phyloP scores from a whole-genome alignment of 2,797 vertebrate species.

The Eidolon dupreanum region DNA sequence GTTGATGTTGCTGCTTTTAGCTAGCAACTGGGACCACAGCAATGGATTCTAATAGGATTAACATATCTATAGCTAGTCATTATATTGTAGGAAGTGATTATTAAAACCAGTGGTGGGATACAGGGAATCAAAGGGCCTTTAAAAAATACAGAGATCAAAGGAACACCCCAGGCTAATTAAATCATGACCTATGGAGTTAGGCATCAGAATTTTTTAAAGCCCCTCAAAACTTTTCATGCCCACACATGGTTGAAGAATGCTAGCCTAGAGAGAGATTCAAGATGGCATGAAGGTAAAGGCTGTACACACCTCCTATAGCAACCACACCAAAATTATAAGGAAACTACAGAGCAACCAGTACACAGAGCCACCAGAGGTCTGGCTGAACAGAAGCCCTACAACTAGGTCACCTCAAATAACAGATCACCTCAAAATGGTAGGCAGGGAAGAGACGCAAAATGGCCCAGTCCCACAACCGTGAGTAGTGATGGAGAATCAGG shows the following conservation, averaged over 20 bases:
- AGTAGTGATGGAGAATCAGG: too few species aligned
- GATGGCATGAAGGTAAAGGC: too few species aligned
- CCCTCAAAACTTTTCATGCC: not conserved
- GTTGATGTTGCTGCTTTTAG: not conserved
- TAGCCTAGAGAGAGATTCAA: too few species aligned
- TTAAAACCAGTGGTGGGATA: not conserved
- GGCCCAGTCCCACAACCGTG: too few species aligned
- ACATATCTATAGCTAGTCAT: not conserved
- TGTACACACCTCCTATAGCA: too few species aligned
- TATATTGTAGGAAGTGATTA: not conserved
- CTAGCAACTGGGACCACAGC: not conserved
- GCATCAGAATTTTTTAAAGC: not conserved
- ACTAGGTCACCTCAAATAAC: too few species aligned
- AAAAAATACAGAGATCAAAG: not conserved
- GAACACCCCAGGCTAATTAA: not conserved
- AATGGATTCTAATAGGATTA: not conserved
- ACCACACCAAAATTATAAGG: too few species aligned
- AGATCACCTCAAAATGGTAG: too few species aligned
- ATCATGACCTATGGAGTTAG: not conserved
- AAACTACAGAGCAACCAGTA: too few species aligned
- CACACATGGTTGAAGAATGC: not conserved
- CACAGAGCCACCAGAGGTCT: too few species aligned
- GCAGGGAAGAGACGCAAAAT: too few species aligned
- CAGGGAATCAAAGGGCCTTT: not conserved
- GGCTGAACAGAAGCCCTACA: too few species aligned